Percentiles rank a stretch among this genome's conserved stretches.
phyloP scores from a whole-genome alignment of 2,888 invertebrate species.

The Eudasyphora cyanicolor region DNA sequence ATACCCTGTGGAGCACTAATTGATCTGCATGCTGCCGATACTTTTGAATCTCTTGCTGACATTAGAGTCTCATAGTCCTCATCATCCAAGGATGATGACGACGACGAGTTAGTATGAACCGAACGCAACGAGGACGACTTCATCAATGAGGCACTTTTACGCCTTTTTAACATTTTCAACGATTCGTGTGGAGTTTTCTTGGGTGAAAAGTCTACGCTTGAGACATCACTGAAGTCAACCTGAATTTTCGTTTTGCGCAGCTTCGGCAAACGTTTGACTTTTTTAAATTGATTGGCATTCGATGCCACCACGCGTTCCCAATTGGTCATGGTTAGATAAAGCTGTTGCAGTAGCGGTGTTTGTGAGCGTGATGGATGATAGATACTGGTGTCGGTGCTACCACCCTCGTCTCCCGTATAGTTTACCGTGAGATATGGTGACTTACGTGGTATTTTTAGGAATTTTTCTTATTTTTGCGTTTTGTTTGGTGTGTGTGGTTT shows the following conservation, averaged over 20 bases:
- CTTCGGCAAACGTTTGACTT: conserved; percentile 70
- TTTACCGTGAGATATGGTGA: conserved; percentile 67
- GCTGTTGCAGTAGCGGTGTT: conserved; percentile 81
- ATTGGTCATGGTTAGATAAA: conserved; percentile 79
- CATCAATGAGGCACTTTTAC: conserved; percentile 61
- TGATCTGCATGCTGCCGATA: conserved; percentile 63
- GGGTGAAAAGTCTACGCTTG: conserved; percentile 70
- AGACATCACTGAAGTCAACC: conserved; percentile 68
- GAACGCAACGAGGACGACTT: conserved; percentile 73
- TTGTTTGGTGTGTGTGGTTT: conserved; percentile 2
- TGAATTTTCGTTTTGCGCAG: conserved; percentile 65
- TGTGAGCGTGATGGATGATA: conserved; percentile 76
- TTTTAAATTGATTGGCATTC: conserved; percentile 71
- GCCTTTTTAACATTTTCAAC: conserved; percentile 65
- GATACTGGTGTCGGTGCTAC: conserved; percentile 70
- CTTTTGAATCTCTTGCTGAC: conserved; percentile 36
- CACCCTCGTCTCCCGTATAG: conserved; percentile 67
- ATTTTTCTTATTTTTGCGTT: conserved; percentile 45
- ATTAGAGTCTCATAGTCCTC: conserved; percentile 65
- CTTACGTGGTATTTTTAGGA: conserved; percentile 68
- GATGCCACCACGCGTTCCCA: conserved; percentile 75
- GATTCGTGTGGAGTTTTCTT: conserved; percentile 57
- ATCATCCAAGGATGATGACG: conserved; percentile 69
- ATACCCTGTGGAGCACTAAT: conserved; percentile 73
- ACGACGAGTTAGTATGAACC: conserved; percentile 37